Evolutionary conservation across 2,888 invertebrate species (phyloP), one percentile per base, ranked within the genome.

Genomic region (Trisateles emortualis): DNA sequence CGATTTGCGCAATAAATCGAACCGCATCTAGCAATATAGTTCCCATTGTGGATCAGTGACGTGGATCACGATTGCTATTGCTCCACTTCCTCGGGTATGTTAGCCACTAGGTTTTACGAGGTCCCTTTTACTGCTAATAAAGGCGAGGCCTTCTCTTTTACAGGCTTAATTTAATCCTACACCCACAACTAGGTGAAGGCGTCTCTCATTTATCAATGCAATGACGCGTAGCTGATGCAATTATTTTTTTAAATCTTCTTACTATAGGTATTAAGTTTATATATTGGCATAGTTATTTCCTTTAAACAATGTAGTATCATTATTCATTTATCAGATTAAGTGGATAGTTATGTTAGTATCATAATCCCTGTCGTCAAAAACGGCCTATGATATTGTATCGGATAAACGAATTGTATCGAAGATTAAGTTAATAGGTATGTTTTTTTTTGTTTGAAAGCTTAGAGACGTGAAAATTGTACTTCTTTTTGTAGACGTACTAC

Each of bases 1-100:
- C 81, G 78, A 51, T 58, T 85, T 83, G 76, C 79, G 79, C 84
- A 88, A 88, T 76, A 67, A 68, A 81, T 83, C 79, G 81, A 80
- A 81, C 75, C 73, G 72, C 76, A 79, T 82, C 79, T 78, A 74
- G 76, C 77, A 78, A 81, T 83, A 80, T 77, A 78, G 72, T 79
- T 81, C 75, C 81, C 72, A 84, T 87, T 87, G 85, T 88, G 67
- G 68, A 71, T 74, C 61, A 73, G 73, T 76, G 77, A 81, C 79
- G 82, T 78, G 70, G 63, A 81, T 83, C 87, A 87, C 87, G 86
- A 86, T 64, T 71, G 61, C 72, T 68, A 74, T 77, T 79, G 79
- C 75, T 78, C 79, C 65, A 79, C 68, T 79, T 77, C 76, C 70
- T 73, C 66, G 59, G 72, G 68, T 72, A 73, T 72, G 54, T 62